Evolutionary conservation across 1,140 invertebrate genomes (phyloP), one percentile per base, ranked within the genome.

Genomic region (Drosophila tropicalis): DNA sequence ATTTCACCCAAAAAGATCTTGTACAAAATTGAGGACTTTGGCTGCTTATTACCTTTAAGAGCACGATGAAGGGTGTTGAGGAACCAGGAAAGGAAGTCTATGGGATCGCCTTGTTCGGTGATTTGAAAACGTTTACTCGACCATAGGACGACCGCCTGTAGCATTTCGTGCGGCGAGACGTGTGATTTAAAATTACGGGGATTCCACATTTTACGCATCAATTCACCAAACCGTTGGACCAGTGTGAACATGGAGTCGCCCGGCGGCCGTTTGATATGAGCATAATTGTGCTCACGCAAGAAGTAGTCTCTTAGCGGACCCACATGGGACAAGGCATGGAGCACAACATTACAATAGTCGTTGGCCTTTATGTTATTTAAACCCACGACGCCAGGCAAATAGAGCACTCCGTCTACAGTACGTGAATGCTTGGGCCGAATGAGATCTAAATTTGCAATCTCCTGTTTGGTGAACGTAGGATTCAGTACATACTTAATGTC

Each of bases 341-440:
- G 93, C 71, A 99, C 96, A 63, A 99, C 99, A 94, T 99, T 99
- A 84, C 98, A 99, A 91, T 99, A 99, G 93, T 99, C 99, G 94
- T 99, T 99, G 2, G 97, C 97, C 93, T 99, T 99, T 72, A 99
- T 99, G 92, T 99, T 99, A 92, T 99, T 99, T 19, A 99, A 93
- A 2, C 99, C 99, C 32, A 98, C 96, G 91, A 99, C 98, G 40
- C 98, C 99, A 22, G 99, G 98, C 76, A 97, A 95, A 92, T 99
- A 99, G 81, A 98, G 95, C 0, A 89, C 67, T 10, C 98, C 98
- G 93, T 99, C 98, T 82, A 99, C 99, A 9, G 99, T 98, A 91
- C 98, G 94, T 0, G 97, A 98, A 91, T 98, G 94, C 92, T 98
- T 99, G 6, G 96, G 95, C 90, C 95, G 96, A 5, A 83, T 29